Evolutionary conservation across 2,113 vertebrate species (phyloP).

Genomic region (Narcine bancroftii): DNA sequence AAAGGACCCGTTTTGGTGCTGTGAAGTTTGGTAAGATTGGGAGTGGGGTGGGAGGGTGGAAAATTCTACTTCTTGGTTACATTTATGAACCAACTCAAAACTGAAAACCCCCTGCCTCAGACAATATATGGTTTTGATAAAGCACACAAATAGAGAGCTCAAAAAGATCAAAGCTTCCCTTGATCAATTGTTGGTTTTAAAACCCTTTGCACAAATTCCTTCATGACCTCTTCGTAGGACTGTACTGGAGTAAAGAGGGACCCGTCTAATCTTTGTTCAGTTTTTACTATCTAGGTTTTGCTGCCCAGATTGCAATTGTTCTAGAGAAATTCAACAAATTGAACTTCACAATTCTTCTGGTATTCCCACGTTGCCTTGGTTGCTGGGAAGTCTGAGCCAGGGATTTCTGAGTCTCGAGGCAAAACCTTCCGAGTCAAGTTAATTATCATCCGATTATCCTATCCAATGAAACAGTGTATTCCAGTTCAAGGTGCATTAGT

Average conservation of each 20-base stretch:
- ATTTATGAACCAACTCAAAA: not conserved
- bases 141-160: not conserved
- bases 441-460: no score
- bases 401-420: not conserved
- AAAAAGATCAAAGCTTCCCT: not conserved
- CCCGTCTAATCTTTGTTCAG: no score
- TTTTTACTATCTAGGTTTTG: no score
- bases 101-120: not conserved
- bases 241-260: not conserved
- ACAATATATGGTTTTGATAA: not conserved
- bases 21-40: no score
- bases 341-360: no score
- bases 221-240: not conserved
- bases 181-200: not conserved
- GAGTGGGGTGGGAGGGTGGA: no score
- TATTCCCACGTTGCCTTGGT: no score
- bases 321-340: no score
- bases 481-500: not conserved
- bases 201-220: not conserved
- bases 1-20: no score
- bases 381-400: not conserved
- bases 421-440: no score
- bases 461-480: no score
- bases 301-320: no score
- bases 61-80: not conserved